Base-by-base conservation (phyloP, 2,888 invertebrate genomes). In the Pachymerium ferrugineum region DNA sequence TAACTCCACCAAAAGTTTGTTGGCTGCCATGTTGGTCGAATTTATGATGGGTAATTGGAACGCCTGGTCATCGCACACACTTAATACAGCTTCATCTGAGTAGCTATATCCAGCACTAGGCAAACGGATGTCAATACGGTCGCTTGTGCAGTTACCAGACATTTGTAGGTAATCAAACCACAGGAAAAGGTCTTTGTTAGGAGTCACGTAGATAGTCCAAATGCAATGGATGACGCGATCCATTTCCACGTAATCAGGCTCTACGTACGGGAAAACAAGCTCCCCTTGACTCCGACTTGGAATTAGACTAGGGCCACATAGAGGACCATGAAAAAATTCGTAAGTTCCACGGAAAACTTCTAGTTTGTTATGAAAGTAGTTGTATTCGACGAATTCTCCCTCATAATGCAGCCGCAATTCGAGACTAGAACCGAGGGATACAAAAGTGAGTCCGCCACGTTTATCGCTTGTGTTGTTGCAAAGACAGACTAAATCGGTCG, bases 141-240 rank as follows among this genome's bases (percentile, higher is more conserved):
- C 73, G 12, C 33, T 31, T 6, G 67, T 33, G 68, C 72, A 75
- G 70, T 75, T 74, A 19, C 69, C 54, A 1, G 75, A 38, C 31
- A 94, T 93, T 78, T 91, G 90, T 14, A 92, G 90, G 79, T 92
- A 90, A 79, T 94, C 93, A 79, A 94, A 89, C 81, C 93, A 91
- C 31, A 94, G 83, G 90, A 92, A 93, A 22, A 94, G 87, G 81
- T 94, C 94, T 75, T 93, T 86, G 75, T 93, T 92, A 62, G 89
- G 88, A 78, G 91, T 38, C n/a, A 78, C 78, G 19, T 76, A 29
- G 67, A 93, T 84, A 79, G 91, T 90, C 91, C 91, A 91, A 78
- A 91, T 90, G 79, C 91, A 91, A 78, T 90, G 85, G 73, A 86
- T 83, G 8, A 82, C 62, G 6, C 38, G 28, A n/a, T 35, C 77